Percentiles rank a stretch among this genome's conserved stretches.
Conservation (phyloP, 2,113 vertebrate genomes). For the Macaca mulatta region DNA sequence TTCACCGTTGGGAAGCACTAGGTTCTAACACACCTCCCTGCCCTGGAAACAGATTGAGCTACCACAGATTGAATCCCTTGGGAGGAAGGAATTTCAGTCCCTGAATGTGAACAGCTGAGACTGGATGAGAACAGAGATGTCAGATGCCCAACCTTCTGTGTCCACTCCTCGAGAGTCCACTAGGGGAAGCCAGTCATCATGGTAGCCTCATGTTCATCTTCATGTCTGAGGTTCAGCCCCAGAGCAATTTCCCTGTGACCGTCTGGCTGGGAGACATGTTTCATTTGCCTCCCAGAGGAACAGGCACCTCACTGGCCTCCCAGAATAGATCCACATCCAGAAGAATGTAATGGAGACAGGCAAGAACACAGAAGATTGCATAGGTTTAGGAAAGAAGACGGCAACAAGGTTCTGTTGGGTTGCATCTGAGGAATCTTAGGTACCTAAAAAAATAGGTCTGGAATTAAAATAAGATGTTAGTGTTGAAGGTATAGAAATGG, state of each 20-base stretch:
- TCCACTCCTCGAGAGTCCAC: background rate
- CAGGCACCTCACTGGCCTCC: background rate
- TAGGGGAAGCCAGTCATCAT: fast-evolving
- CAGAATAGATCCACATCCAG: background rate
- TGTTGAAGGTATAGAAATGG: background rate
- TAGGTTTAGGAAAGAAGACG: background rate
- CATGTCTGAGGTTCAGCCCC: background rate
- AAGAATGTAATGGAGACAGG: background rate
- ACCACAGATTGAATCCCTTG: background rate
- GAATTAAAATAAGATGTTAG: background rate
- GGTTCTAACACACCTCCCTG: background rate
- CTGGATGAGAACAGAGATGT: background rate
- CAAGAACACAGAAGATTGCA: background rate
- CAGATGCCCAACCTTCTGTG: background rate
- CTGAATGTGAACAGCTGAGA: background rate
- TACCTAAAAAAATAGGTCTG: background rate
- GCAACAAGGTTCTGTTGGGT: background rate
- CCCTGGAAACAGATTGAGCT: background rate
- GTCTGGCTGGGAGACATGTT: background rate
- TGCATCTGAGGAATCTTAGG: background rate
- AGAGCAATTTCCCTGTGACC: background rate
- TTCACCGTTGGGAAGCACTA: background rate
- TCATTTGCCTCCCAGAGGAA: background rate
- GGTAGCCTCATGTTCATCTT: background rate
- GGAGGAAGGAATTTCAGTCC: background rate